Base-by-base conservation (phyloP, 92 coral and sea anemone species). In the Plumapathes pennacea region DNA sequence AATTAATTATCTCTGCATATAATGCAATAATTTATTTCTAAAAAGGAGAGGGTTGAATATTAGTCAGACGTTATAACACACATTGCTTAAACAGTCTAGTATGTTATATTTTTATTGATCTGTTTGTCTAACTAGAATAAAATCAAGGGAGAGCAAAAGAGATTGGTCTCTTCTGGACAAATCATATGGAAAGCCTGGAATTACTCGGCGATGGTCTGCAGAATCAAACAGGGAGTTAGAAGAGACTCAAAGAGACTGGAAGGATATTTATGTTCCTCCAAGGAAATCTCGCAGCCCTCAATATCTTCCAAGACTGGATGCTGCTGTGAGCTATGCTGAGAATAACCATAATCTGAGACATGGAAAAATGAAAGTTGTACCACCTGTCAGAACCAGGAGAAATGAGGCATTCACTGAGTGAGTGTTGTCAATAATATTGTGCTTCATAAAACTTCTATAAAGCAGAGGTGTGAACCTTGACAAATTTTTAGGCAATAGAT, bases 191-290 rank as follows among this genome's bases (percentile, higher is more conserved):
- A 54, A 25, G 28, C 36, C 62, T 6, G 25, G 14, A 28, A 50
- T 36, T 3, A 31, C 54, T 25, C 77, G 83, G 1, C 55, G 83
- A 17, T 75, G 83, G 83, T 82, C 88, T 7, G 88, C 88, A 18
- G 88, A 82, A 39, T 82, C 88, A 12, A 66, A 58, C 12, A 46
- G 28, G 25, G 80, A 43, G 38, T 24, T 37, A 1, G 8, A 37
- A 10, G 13, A 15, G 34, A 10, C n/a, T n/a, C n/a, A n/a, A n/a
- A n/a, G 19, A 10, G 25, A 14, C 15, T 22, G 21, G 32, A 47
- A 32, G 18, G 55, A 49, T 15, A 71, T 36, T 19, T 46, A 30
- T 53, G 57, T 9, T 8, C 46, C 53, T n/a, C 30, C 73, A 28
- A 10, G 42, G 48, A 75, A 65, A 57, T 39, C 73, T 0, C 28